phyloP scores from a whole-genome alignment of 1,140 invertebrate genomes.

The Himalopsyche phryganea region DNA sequence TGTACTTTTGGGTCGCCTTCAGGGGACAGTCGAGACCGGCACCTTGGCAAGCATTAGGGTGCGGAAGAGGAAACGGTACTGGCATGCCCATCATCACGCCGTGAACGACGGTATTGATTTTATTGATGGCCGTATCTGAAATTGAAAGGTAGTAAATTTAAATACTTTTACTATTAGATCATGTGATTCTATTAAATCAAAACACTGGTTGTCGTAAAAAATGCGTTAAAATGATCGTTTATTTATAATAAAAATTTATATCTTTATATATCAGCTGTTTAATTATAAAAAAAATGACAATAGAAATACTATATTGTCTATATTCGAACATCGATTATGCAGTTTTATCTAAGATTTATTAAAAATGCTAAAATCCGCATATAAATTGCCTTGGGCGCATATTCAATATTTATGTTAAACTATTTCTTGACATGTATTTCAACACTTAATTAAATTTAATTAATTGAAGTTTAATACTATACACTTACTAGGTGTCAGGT shows the following conservation, averaged over 20 bases:
- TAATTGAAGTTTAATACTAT: too few relatives aligned
- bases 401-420: too few relatives aligned
- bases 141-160: too few relatives aligned
- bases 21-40: constrained; percentile 66
- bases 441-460: too few relatives aligned
- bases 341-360: too few relatives aligned
- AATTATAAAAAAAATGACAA: too few relatives aligned
- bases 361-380: too few relatives aligned
- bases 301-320: too few relatives aligned
- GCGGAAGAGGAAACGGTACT: constrained; percentile 65
- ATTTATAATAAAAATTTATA: not conserved
- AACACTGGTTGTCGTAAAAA: not conserved
- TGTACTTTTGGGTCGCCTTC: constrained; percentile 52
- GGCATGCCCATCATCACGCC: constrained; percentile 66
- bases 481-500: constrained; percentile 58
- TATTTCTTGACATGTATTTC: too few relatives aligned
- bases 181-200: not conserved
- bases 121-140: constrained; percentile 47
- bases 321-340: too few relatives aligned
- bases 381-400: too few relatives aligned
- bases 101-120: constrained; percentile 62
- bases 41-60: constrained; percentile 64
- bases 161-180: not conserved
- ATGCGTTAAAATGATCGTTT: not conserved
- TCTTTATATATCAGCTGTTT: too few relatives aligned